Base-by-base conservation (phyloP, 2,797 vertebrate genomes). In the Microctenopoma lineatum region DNA sequence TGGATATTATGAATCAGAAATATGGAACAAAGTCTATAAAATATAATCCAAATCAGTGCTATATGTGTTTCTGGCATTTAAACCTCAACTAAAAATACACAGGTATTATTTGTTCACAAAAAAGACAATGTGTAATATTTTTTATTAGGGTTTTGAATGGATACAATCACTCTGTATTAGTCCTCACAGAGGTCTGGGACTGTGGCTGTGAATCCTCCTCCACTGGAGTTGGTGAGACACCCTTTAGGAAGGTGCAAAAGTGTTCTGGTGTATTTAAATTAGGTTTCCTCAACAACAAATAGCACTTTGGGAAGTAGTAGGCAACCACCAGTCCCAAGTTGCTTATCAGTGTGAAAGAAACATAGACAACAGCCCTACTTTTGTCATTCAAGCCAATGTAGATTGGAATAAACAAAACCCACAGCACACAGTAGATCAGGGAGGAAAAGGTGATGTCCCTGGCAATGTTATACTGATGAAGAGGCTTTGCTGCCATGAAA, bases 291-390 rank as follows among this genome's bases (percentile, higher is more conserved):
- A 95, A 50, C n/a, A 98, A 61, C 48, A 98, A 74, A 79, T 94
- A 90, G 61, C 96, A 97, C 66, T 96, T 97, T 45, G 97, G 97
- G 45, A 95, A 59, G 32, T 94, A 95, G 77, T 95, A 96, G 21
- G 85, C 63, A 0, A 67, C 90, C 63, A 96, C 0, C 21, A 97
- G 82, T 0, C 94, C 95, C 5, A 95, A 61, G 12, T 80, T 85
- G 56, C 94, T 94, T 21, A 83, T 7, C 60, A 98, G 55, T 53
- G 81, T 70, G 70, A 95, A 86, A 0, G 66, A 70, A 25, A 97
- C 87, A 66, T 96, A 92, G 3, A 90, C 55, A 0, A 95, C 79
- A 0, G 94, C 84, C 70, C 4, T 64, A 0, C 1, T 26, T 57
- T 80, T 84, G 79, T 80, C 39, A 25, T 13, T 59, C 29, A 95